Base-by-base conservation (phyloP, 2,888 invertebrate species). In the Icerya purchasi region DNA sequence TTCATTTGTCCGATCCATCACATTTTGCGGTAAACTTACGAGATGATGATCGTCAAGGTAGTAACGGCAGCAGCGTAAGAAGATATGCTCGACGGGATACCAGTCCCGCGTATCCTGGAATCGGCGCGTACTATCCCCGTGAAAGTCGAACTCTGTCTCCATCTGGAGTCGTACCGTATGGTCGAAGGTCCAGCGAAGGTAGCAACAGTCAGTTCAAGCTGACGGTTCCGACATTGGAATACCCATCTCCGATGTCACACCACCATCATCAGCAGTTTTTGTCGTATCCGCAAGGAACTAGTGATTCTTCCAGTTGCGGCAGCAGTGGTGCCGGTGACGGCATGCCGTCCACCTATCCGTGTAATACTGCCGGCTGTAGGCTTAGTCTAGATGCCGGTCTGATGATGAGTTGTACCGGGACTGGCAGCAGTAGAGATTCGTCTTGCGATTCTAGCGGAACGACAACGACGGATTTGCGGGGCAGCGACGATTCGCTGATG, bases 401-500 rank as follows among this genome's bases (percentile, higher is more conserved):
- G 75, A 74, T 75, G 50, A 73, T 74, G 36, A 69, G 66, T 53
- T 74, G 74, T 22, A 57, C 61, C 54, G 54, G 79, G 69, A 81
- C 81, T 70, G 81, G 81, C 70, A 56, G 36, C 20, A 82, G 81
- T 68, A 74, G 81, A 64, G 78, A 79, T 64, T 82, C 82, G 53
- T 55, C 64, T n/a, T 80, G 77, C 71, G 82, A 81, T 70, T 82
- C 82, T 56, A n/a, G n/a, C n/a, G 77, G 77, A 68, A 81, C 77
- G 71, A 81, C 81, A 70, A 81, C 82, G 56, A 78, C 77, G 68
- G 80, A 51, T 18, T 2, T 25, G 50, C 61, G 62, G 52, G 63
- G 60, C 52, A 64, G 65, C 64, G 82, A 83, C 70, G 83, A 84
- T 71, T 82, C 82, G 61, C 79, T 81, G 67, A 81, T 86, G 76